Conservation (phyloP, 2,797 vertebrate species). For the Peromyscus eremicus region DNA sequence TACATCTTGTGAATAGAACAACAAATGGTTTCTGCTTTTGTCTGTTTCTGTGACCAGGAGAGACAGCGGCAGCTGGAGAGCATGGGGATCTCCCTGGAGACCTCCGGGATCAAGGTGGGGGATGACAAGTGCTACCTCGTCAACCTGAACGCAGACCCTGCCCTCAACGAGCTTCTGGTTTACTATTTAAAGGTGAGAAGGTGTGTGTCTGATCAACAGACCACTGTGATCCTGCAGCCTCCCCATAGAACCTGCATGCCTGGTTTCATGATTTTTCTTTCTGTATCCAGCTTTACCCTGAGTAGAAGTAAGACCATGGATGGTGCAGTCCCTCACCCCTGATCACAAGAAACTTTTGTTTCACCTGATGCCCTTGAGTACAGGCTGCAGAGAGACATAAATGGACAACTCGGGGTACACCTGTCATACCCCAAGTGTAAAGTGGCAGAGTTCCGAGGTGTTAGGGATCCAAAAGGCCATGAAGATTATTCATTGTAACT, state of each 20-base stretch:
- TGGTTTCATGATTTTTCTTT: not conserved
- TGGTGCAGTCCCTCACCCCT: not conserved
- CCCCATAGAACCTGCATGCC: not conserved
- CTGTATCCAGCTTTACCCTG: not conserved
- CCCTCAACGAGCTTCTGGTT: conserved; percentile 97
- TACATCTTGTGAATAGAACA: not conserved
- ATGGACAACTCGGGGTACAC: not conserved
- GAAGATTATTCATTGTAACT: not conserved
- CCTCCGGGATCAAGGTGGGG: conserved; percentile 98
- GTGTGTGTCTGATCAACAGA: not conserved
- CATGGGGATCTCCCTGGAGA: conserved; percentile 99
- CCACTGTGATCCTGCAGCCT: not conserved
- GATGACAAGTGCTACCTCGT: conserved; percentile 99
- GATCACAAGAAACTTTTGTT: not conserved
- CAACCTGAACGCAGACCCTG: conserved; percentile 98
- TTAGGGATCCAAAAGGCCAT: not conserved
- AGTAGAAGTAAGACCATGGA: not conserved
- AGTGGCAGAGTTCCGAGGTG: not conserved
- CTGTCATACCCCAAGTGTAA: not conserved
- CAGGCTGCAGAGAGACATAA: not conserved
- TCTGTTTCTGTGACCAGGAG: conserved; percentile 90
- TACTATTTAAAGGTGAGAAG: conserved; percentile 97
- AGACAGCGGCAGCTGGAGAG: conserved; percentile 98
- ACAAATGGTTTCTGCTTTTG: conserved; percentile 29
- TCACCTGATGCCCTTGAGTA: not conserved